Evolutionary conservation across 2,113 vertebrate genomes (phyloP), one percentile per base, ranked within the genome.

Genomic region (Empidonax traillii): DNA sequence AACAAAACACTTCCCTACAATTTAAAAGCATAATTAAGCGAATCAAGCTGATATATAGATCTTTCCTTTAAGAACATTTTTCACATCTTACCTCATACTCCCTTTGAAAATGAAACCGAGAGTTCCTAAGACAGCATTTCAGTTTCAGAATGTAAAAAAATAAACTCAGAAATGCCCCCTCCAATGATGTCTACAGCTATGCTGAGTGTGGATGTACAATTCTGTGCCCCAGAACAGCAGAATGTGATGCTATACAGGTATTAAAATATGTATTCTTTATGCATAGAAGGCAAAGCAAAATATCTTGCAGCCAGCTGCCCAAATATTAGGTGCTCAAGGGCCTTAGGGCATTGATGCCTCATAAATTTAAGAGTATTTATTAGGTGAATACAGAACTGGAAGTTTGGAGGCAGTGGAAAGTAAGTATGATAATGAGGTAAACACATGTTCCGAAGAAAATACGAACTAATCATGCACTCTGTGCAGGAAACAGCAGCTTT

Each of bases 311-410:
- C 51, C 90, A 94, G 92, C 92, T 97, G 91, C 85, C 79, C 75
- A 86, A 93, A 96, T 85, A 95, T 74, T 77, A 96, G 67, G 68
- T 74, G 67, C 55, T 91, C 35, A n/a, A 46, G 65, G 72, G 72
- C 87, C 78, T 83, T 59, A 51, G 63, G 63, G 85, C 39, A 66
- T 24, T 81, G 86, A 85, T 93, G 75, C 59, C 47, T 72, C 84
- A 91, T 94, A 95, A 91, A 94, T 77, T 83, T 91, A 52, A 58
- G 85, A 73, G 43, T 69, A 94, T 94, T 87, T 96, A 94, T 94
- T 89, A 96, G 78, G 89, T 97, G 93, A 94, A 58, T 83, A 91
- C 35, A 73, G 67, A 71, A 77, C 35, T 80, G 63, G 71, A 93
- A 80, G 79, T 91, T 93, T 78, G 17, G 47, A 80, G 85, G 90